Percentiles rank a stretch among this genome's conserved stretches.
Evolutionary conservation across 1,140 invertebrate species (phyloP).

Genomic region (Atopsyche davidsoni): DNA sequence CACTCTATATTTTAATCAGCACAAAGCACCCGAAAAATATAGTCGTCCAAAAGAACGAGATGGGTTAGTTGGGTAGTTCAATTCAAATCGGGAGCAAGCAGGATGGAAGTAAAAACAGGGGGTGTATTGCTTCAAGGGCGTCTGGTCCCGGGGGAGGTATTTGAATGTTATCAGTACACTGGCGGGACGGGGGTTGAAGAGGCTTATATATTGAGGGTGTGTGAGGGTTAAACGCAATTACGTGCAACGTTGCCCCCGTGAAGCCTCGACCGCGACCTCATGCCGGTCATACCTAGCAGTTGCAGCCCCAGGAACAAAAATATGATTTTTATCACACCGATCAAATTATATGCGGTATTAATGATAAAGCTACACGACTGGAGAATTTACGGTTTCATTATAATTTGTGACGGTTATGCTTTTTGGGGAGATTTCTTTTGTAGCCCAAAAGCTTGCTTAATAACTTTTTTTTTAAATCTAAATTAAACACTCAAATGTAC

Average conservation of each 20-base stretch:
- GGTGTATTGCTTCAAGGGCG: constrained; percentile 1
- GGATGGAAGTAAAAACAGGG: neutral
- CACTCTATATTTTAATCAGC: constrained; percentile 8
- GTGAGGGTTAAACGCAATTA: constrained; percentile 21
- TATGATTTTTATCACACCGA: too few relatives aligned
- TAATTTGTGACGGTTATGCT: too few relatives aligned
- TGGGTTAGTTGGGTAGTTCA: neutral
- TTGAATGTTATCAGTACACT: constrained; percentile 26
- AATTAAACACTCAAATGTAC: too few relatives aligned
- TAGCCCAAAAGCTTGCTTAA: too few relatives aligned
- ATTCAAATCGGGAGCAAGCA: neutral
- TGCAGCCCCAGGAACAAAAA: too few relatives aligned
- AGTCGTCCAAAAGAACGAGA: constrained; percentile 3
- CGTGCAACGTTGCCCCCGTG: constrained; percentile 22
- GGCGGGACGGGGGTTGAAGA: constrained; percentile 7
- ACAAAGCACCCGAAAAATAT: constrained; percentile 1
- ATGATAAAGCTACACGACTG: too few relatives aligned
- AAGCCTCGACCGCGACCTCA: constrained; percentile 11
- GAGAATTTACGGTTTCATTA: too few relatives aligned
- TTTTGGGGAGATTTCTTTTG: too few relatives aligned
- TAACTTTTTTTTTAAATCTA: too few relatives aligned
- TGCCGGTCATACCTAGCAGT: constrained; percentile 7
- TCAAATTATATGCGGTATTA: too few relatives aligned
- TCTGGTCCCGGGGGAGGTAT: constrained; percentile 9
- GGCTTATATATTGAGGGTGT: constrained; percentile 15